Evolutionary conservation across 2,113 vertebrate genomes (phyloP).

Genomic region (Cebidichthys violaceus): DNA sequence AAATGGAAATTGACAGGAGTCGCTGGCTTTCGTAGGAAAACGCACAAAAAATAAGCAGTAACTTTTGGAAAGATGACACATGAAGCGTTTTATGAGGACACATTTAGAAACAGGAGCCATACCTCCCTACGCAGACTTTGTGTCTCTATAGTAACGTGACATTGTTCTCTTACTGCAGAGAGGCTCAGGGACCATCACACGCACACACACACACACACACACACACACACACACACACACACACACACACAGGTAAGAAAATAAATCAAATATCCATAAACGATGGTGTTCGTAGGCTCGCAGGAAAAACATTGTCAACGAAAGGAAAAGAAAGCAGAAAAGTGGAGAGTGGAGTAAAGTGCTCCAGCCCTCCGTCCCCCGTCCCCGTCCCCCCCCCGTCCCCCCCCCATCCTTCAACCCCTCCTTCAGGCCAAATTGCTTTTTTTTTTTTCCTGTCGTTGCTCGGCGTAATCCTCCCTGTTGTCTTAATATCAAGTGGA

Average conservation of each 20-base stretch:
- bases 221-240: too few relatives aligned
- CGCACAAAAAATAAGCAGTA: not conserved
- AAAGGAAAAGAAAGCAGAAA: conserved; percentile 11
- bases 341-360: conserved; percentile 14
- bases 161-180: not conserved
- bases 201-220: not conserved
- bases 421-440: conserved; percentile 58
- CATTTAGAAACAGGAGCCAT: too few relatives aligned
- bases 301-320: conserved; percentile 5
- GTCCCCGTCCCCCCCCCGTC: not conserved
- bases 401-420: conserved; percentile 8
- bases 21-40: not conserved
- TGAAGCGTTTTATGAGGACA: too few relatives aligned
- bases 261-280: conserved; percentile 33
- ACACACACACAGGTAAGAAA: not conserved
- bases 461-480: conserved; percentile 58
- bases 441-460: conserved; percentile 49
- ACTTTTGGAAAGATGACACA: not conserved
- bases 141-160: too few relatives aligned
- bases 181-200: not conserved
- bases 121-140: too few relatives aligned
- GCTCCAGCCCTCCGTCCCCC: not conserved
- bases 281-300: conserved; percentile 5
- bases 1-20: not conserved
- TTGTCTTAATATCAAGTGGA: conserved; percentile 73